Evolutionary conservation across 2,888 invertebrate species (phyloP), one percentile per base, ranked within the genome.

Genomic region (Leuctra nigra): DNA sequence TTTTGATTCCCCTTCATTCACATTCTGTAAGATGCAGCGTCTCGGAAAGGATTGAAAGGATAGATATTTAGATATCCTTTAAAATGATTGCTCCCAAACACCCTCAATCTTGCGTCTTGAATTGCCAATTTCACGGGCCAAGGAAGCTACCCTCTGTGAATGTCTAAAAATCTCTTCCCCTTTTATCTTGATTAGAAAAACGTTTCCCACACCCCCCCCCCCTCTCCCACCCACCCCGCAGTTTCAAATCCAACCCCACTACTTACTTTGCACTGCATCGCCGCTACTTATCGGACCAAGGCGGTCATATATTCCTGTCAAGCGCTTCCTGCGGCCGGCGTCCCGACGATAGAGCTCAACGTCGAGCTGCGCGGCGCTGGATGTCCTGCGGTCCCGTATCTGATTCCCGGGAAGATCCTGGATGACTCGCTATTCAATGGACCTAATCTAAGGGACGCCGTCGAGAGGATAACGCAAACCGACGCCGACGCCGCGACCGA

Each of bases 181-280:
- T 50, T 50, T 50, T 50, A 50, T 50, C 50, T 50, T 50, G 50
- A 50, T 50, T 50, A 50, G 50, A 50, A 50, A 50, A 50, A 50
- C 50, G 50, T 50, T 33, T 33, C 50, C 33, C 35, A 13, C 23
- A 20, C 50, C 24, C 47, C 2, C 35, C 35, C 50, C 18, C 44
- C 23, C 22, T 44, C 44, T 44, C 9, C 13, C 44, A 23, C 22
- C n/a, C 16, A 22, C 44, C 23, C 13, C 20, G 20, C 44, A 23
- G 9, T 14, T 4, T 24, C 33, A 29, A 29, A 29, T 29, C 29
- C 29, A 6, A 11, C 29, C 7, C 29, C 6, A 11, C 11, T 29
- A 44, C 44, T 44, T 23, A 23, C 44, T 23, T 23, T 20, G n/a
- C 22, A 44, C 22, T 44, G 22, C 44, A 44, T 44, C n/a, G 44